These are phyloP conservation scores for Irena cyanogastra DNA, from an alignment of 2,113 vertebrate genomes.

Conservation along the genomic window DNA sequence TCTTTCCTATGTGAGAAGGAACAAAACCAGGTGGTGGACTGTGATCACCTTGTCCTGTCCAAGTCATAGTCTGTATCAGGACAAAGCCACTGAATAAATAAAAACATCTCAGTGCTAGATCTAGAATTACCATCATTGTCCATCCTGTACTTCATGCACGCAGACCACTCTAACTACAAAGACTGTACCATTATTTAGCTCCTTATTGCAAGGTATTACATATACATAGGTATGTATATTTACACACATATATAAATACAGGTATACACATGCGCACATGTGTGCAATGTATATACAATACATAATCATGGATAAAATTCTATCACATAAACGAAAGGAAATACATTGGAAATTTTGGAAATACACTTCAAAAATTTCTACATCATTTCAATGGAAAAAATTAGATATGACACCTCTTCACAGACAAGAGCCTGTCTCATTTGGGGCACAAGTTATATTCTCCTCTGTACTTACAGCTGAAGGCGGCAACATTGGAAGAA, in stretches of 20 bases:
- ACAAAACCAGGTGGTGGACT: neutral
- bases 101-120: neutral
- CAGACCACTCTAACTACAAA: neutral
- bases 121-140: neutral
- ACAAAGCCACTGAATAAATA: neutral
- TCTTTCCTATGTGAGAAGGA: neutral
- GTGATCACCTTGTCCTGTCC: neutral
- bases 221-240: too few species aligned
- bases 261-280: fast-evolving
- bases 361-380: neutral
- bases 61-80: neutral
- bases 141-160: neutral
- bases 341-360: too few species aligned
- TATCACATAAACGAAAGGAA: neutral
- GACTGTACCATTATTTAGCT: neutral
- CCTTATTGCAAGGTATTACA: neutral
- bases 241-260: neutral
- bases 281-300: neutral
- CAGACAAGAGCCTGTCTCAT: neutral
- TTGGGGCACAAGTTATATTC: neutral
- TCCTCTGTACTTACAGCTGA: neutral
- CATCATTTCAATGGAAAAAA: neutral
- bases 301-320: neutral
- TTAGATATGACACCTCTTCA: neutral
- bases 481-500: neutral